These are phyloP conservation scores for Thaumetopoea pityocampa DNA, from an alignment of 1,140 invertebrate genomes.

Conservation along the genomic window DNA sequence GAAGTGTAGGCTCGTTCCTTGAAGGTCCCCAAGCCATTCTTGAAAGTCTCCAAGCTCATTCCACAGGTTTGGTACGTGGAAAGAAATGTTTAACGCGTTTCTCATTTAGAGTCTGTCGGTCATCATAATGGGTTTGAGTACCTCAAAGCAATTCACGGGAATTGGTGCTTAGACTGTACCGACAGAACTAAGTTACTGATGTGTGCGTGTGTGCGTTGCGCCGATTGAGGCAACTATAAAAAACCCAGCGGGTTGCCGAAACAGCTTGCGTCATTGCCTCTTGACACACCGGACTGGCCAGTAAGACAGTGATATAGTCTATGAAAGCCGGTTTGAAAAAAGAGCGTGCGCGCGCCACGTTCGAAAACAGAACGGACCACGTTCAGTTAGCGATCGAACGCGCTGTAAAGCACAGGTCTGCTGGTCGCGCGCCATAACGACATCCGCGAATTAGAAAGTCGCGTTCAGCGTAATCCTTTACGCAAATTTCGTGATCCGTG, in stretches of 20 bases:
- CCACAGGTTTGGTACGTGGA: too few species aligned
- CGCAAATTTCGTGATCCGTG: slow-evolving; percentile 21
- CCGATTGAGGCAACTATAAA: slow-evolving; percentile 49
- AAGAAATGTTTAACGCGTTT: too few species aligned
- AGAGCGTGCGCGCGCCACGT: slow-evolving; percentile 25
- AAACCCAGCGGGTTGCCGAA: slow-evolving; percentile 55
- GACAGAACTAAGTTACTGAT: slow-evolving; percentile 15
- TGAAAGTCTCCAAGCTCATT: too few species aligned
- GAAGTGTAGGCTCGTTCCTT: too few species aligned
- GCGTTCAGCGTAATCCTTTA: slow-evolving; percentile 25
- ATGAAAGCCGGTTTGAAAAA: slow-evolving; percentile 25
- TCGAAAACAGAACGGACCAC: slow-evolving; percentile 35
- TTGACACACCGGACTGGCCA: slow-evolving; percentile 46
- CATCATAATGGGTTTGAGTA: too few species aligned
- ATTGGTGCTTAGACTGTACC: slow-evolving; percentile 7
- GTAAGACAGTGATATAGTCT: slow-evolving; percentile 16
- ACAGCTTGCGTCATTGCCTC: slow-evolving; percentile 58
- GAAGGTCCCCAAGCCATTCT: too few species aligned
- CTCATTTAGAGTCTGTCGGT: too few species aligned
- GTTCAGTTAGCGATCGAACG: slow-evolving; percentile 45
- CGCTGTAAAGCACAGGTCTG: slow-evolving; percentile 33
- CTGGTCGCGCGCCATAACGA: slow-evolving; percentile 28
- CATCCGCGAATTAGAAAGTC: slow-evolving; percentile 46
- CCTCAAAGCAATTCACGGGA: too few species aligned
- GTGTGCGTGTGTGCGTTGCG: slow-evolving; percentile 15